Percentiles rank a stretch among this genome's conserved stretches.
phyloP scores from a whole-genome alignment of 2,888 invertebrate genomes.

The Melieria omissa region DNA sequence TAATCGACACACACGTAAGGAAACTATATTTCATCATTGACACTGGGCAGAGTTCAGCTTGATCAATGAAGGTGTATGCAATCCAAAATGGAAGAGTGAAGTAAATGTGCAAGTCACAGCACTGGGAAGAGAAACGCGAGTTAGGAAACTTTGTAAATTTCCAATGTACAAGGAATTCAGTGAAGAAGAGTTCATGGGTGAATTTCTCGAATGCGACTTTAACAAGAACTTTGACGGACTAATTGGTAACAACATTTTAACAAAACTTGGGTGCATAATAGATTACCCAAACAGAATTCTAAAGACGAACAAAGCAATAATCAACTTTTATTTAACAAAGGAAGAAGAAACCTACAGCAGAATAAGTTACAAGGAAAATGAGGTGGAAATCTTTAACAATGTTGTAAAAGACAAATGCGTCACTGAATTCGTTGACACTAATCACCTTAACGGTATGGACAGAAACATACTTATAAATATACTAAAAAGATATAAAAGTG shows the following conservation, averaged over 20 bases:
- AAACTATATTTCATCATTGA: constrained; percentile 39
- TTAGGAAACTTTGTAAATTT: constrained; percentile 23
- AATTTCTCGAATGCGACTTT: neutral
- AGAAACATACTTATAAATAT: no score
- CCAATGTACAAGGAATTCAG: constrained; percentile 25
- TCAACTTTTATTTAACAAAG: constrained; percentile 12
- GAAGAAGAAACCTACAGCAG: constrained; percentile 12
- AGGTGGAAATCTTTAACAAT: constrained; percentile 7
- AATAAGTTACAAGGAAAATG: neutral
- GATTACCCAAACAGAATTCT: constrained; percentile 3
- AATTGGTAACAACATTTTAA: constrained; percentile 23
- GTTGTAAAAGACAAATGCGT: neutral
- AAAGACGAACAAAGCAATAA: constrained; percentile 9
- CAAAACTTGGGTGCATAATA: neutral
- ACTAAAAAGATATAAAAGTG: constrained; percentile 7
- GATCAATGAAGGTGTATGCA: constrained; percentile 37
- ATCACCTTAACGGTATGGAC: constrained; percentile 11
- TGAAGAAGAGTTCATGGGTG: neutral
- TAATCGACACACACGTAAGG: constrained; percentile 2
- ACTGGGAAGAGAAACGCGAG: constrained; percentile 19
- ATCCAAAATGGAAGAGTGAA: constrained; percentile 34
- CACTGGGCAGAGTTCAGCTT: constrained; percentile 42
- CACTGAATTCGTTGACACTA: constrained; percentile 3
- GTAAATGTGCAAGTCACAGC: constrained; percentile 17
- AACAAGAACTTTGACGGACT: constrained; percentile 17